Evolutionary conservation across 2,113 vertebrate genomes (phyloP).

Genomic region (Nipponia nippon): DNA sequence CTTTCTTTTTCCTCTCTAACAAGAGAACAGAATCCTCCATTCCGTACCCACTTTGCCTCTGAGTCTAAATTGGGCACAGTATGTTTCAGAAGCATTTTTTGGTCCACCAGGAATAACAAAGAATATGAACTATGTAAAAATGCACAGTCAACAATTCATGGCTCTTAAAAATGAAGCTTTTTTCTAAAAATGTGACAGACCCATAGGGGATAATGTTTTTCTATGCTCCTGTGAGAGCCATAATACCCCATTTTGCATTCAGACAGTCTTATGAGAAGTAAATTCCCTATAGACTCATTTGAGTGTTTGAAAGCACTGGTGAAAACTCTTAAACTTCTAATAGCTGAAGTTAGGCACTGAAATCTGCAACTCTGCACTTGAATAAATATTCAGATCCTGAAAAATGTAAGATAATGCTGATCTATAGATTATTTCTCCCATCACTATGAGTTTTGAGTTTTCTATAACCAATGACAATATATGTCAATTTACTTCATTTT

Average conservation of each 20-base stretch:
- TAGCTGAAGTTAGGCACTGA: background rate
- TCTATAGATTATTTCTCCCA: background rate
- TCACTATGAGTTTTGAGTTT: background rate
- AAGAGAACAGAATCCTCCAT: background rate
- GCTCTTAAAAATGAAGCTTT: background rate
- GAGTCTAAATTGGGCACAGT: background rate
- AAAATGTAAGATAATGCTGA: background rate
- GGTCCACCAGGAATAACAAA: conserved; percentile 13
- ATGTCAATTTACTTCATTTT: background rate
- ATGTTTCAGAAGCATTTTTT: background rate
- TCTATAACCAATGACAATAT: background rate
- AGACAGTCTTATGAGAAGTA: background rate
- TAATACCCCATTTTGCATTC: conserved; percentile 19
- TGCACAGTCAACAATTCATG: conserved; percentile 8
- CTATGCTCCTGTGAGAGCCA: background rate
- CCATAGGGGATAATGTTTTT: conserved; percentile 20
- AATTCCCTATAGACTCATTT: conserved; percentile 31
- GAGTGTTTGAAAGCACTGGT: background rate
- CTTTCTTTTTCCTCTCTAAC: background rate
- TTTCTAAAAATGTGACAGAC: conserved; percentile 20
- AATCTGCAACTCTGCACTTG: background rate
- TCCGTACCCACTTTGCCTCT: background rate
- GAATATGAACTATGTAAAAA: conserved; percentile 6
- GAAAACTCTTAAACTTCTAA: conserved; percentile 6
- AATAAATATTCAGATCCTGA: background rate